These are phyloP conservation scores for Schizotus pectinicornis DNA, from an alignment of 2,888 invertebrate genomes.

Conservation along the genomic window DNA sequence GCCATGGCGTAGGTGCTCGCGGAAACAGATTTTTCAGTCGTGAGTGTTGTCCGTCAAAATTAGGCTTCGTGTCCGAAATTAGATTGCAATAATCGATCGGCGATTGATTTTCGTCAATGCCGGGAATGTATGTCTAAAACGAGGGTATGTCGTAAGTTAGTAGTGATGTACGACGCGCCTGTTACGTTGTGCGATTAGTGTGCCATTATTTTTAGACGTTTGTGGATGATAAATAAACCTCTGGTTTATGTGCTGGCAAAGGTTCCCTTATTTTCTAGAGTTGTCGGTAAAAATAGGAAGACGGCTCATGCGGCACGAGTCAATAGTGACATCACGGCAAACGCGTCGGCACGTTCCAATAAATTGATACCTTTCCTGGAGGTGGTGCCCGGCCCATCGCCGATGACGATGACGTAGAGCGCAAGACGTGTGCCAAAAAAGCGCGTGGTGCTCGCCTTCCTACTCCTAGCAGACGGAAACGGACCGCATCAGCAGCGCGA, in stretches of 20 bases:
- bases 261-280: slow-evolving; percentile 44
- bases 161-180: slow-evolving; percentile 24
- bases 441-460: slow-evolving; percentile 20
- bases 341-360: slow-evolving; percentile 35
- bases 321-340: slow-evolving; percentile 45
- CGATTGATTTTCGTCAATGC: slow-evolving; percentile 19
- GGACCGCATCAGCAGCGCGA: neutral
- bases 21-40: neutral
- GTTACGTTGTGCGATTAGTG: slow-evolving; percentile 25
- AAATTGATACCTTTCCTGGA: slow-evolving; percentile 51
- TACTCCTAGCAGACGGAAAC: slow-evolving; percentile 16
- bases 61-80: slow-evolving; percentile 6
- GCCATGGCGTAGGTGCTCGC: too few species aligned
- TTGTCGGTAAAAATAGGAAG: slow-evolving; percentile 42
- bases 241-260: slow-evolving; percentile 34
- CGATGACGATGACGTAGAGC: slow-evolving; percentile 35
- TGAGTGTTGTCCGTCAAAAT: slow-evolving; percentile 16
- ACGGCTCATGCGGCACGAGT: slow-evolving; percentile 44
- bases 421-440: slow-evolving; percentile 36
- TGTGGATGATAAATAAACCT: slow-evolving; percentile 8
- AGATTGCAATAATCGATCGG: too few species aligned
- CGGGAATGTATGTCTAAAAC: slow-evolving; percentile 22
- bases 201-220: slow-evolving; percentile 27
- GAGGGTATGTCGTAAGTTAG: slow-evolving; percentile 23
- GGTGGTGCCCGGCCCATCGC: slow-evolving; percentile 36